These are phyloP conservation scores for Argyra leucocephala DNA, from an alignment of 2,888 invertebrate species.

Conservation along the genomic window DNA sequence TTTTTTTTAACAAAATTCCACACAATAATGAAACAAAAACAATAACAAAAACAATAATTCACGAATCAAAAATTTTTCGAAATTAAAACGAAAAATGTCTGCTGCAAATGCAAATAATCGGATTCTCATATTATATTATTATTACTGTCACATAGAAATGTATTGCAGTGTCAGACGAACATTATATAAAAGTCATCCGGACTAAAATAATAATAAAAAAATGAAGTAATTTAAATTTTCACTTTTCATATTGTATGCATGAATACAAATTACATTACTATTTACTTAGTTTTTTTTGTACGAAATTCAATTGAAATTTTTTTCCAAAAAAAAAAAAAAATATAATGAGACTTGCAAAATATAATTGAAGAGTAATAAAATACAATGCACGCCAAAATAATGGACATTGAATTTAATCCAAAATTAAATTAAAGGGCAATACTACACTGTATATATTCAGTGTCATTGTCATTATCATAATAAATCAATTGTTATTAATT, in stretches of 20 bases:
- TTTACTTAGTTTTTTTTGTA: no score
- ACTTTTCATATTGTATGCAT: no score
- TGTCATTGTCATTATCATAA: conserved; percentile 1
- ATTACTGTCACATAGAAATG: neutral
- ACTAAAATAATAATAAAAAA: no score
- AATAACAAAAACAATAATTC: no score
- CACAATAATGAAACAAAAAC: neutral
- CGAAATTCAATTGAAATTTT: no score
- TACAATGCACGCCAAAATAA: neutral
- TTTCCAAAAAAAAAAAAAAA: neutral
- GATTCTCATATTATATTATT: neutral
- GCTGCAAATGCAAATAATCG: neutral
- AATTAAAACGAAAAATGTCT: neutral
- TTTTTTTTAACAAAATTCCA: neutral
- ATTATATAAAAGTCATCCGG: no score
- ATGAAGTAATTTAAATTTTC: no score
- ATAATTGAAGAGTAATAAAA: neutral
- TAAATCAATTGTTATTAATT: neutral
- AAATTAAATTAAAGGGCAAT: conserved; percentile 1
- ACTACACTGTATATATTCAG: neutral
- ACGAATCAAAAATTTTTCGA: neutral
- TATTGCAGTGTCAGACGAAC: no score
- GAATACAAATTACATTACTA: no score
- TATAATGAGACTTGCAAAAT: neutral
- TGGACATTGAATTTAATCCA: neutral